Evolutionary conservation across 2,113 vertebrate genomes (phyloP).

Genomic region (Megaleporinus macrocephalus): DNA sequence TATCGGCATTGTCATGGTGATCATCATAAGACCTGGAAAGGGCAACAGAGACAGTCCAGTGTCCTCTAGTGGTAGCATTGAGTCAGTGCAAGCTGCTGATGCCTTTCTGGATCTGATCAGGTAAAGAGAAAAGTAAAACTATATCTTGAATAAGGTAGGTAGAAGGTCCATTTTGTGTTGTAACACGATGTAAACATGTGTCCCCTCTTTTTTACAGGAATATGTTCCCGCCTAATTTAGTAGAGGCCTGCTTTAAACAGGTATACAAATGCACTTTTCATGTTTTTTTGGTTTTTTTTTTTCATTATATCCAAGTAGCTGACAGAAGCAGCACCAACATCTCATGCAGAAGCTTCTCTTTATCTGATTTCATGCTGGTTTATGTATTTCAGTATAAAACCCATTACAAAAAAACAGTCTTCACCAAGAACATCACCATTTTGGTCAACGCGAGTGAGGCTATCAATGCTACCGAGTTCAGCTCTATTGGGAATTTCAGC

Average conservation of each 20-base stretch:
- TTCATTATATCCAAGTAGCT: neutral
- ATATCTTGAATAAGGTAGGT: neutral
- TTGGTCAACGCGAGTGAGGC: constrained; percentile 65
- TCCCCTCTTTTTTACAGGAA: constrained; percentile 77
- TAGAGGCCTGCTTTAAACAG: constrained; percentile 98
- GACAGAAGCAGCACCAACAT: neutral
- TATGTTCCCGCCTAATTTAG: constrained; percentile 96
- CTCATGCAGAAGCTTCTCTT: neutral
- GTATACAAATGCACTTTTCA: constrained; percentile 71
- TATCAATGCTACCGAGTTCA: constrained; percentile 65
- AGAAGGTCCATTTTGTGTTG: neutral
- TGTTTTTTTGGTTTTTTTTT: too few relatives aligned
- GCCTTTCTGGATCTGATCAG: constrained; percentile 96
- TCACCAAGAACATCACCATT: constrained; percentile 77
- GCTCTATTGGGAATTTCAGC: constrained; percentile 80
- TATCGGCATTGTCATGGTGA: constrained; percentile 92
- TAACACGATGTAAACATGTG: neutral
- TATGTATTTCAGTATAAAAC: constrained; percentile 89
- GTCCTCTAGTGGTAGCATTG: constrained; percentile 78
- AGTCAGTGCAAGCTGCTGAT: constrained; percentile 88
- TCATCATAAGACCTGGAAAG: constrained; percentile 90
- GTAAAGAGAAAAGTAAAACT: constrained; percentile 64
- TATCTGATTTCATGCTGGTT: neutral
- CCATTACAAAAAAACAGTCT: constrained; percentile 82
- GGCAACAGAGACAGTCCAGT: constrained; percentile 86